These are phyloP conservation scores for Julus scanicus DNA, from an alignment of 2,888 invertebrate species.

Conservation along the genomic window DNA sequence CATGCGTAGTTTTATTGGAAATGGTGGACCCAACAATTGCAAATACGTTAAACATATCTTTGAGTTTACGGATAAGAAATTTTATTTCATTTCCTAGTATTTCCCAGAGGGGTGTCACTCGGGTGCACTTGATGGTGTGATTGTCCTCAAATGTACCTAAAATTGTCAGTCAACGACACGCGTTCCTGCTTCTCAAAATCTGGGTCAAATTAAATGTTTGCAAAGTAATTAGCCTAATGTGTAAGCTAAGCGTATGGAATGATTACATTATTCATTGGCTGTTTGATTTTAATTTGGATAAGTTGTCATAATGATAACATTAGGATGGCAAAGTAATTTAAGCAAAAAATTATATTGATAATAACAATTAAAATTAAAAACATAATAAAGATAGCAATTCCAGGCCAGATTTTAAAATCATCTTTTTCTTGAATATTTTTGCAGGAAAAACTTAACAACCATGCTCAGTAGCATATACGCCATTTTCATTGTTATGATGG, in stretches of 20 bases:
- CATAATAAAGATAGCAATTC: not conserved
- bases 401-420: not conserved
- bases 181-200: not conserved
- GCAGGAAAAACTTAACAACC: constrained; percentile 73
- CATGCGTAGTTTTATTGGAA: constrained; percentile 10
- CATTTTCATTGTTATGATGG: constrained; percentile 75
- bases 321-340: too few species aligned
- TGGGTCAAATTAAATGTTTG: constrained; percentile 23
- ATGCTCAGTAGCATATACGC: constrained; percentile 77
- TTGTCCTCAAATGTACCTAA: not conserved
- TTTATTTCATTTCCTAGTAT: not conserved
- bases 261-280: not conserved
- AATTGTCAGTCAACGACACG: not conserved
- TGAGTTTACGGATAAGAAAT: not conserved
- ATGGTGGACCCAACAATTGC: not conserved
- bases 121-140: not conserved
- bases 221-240: not conserved
- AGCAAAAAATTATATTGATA: too few species aligned
- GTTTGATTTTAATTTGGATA: too few species aligned
- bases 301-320: too few species aligned
- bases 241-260: not conserved
- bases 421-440: constrained; percentile 53
- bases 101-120: constrained; percentile 10
- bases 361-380: too few species aligned
- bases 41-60: not conserved